phyloP scores from a whole-genome alignment of 2,113 vertebrate genomes.

The Epinephelus cyanopodus region DNA sequence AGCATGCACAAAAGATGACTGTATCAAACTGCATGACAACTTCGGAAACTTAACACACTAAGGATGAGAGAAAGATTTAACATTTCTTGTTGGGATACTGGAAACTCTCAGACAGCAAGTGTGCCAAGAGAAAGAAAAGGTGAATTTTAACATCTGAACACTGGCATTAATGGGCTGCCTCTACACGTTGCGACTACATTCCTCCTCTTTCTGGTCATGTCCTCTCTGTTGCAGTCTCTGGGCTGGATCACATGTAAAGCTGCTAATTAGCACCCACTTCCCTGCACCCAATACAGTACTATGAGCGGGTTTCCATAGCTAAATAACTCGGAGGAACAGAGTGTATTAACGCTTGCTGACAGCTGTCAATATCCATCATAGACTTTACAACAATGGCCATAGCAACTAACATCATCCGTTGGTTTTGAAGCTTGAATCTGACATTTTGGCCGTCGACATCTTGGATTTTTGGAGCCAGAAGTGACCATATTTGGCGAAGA shows the following conservation, averaged over 20 bases:
- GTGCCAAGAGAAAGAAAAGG: background rate
- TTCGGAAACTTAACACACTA: background rate
- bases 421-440: no score
- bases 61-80: background rate
- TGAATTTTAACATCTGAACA: constrained; percentile 7
- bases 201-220: background rate
- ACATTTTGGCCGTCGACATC: no score
- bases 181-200: background rate
- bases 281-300: constrained; percentile 25
- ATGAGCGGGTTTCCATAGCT: background rate
- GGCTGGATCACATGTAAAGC: constrained; percentile 71
- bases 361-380: no score
- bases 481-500: no score
- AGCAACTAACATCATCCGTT: no score
- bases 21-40: background rate
- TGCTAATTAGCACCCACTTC: constrained; percentile 74
- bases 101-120: background rate
- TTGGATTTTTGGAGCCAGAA: no score
- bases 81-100: background rate
- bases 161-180: background rate
- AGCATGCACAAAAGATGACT: background rate
- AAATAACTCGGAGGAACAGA: background rate
- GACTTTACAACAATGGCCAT: no score
- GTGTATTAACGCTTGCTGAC: background rate
- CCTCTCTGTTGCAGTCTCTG: constrained; percentile 44